These are phyloP conservation scores for Bombyx mori DNA, from an alignment of 1,140 invertebrate species.

Conservation along the genomic window DNA sequence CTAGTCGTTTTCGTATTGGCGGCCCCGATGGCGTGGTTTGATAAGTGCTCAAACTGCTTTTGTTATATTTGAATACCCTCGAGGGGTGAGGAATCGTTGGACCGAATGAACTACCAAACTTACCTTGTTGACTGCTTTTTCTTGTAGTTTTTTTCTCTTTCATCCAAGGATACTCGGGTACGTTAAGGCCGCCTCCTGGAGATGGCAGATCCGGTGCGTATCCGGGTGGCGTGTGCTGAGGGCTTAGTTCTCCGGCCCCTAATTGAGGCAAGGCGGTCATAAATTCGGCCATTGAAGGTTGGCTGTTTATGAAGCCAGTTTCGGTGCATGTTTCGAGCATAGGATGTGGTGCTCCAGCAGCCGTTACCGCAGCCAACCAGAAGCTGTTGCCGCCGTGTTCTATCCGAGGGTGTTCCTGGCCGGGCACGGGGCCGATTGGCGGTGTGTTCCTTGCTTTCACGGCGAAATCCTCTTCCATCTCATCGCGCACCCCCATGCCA, in stretches of 20 bases:
- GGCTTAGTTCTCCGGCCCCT: constrained; percentile 73
- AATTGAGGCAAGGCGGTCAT: constrained; percentile 86
- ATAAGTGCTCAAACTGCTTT: constrained; percentile 19
- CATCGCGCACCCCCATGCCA: constrained; percentile 65
- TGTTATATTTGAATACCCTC: constrained; percentile 7
- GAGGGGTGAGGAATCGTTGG: constrained; percentile 4
- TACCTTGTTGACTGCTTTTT: constrained; percentile 92
- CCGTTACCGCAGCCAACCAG: constrained; percentile 65
- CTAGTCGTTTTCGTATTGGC: constrained; percentile 24
- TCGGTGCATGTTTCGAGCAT: constrained; percentile 74
- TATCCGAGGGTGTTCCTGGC: constrained; percentile 49
- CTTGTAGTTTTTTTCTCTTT: constrained; percentile 96
- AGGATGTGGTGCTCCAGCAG: constrained; percentile 61
- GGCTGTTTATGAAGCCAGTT: constrained; percentile 92
- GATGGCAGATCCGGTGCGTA: constrained; percentile 74
- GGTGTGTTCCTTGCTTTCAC: constrained; percentile 65
- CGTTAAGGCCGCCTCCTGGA: constrained; percentile 80
- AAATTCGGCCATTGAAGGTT: constrained; percentile 94
- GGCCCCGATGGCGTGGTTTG: constrained; percentile 19
- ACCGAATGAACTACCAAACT: constrained; percentile 34
- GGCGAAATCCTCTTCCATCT: constrained; percentile 68
- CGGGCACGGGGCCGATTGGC: constrained; percentile 51
- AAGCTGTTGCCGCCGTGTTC: constrained; percentile 64
- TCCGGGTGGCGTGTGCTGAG: constrained; percentile 70
- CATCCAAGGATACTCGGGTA: constrained; percentile 97